Evolutionary conservation across 1,140 invertebrate genomes (phyloP), one percentile per base, ranked within the genome.

Genomic region (Forficula auricularia): DNA sequence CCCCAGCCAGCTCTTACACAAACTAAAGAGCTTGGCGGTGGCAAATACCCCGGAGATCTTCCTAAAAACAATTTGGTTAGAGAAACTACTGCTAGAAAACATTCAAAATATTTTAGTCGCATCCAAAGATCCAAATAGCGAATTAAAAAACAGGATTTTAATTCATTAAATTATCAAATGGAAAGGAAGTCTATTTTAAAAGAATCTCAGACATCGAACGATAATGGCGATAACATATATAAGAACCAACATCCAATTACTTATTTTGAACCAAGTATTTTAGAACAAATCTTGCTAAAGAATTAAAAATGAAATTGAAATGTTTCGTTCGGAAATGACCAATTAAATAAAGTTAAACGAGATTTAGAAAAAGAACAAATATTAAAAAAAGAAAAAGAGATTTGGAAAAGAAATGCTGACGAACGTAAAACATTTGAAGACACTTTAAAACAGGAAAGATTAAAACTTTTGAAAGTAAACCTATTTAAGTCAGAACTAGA

Each of bases 261-360:
- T 20, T 37, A 30, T 16, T 36, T 13, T 16, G n/a, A 30, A n/a
- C 33, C 48, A 42, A 42, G 60, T 34, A 45, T 59, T 3, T 47
- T 79, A 39, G 75, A 72, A 54, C 64, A 57, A n/a, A 70, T 74
- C 43, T 55, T 81, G 1, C 49, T 61, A 38, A 74, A 80, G 54
- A 54, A 81, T 20, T 71, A 79, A 54, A 59, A 65, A 35, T 75
- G 81, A 63, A 79, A 81, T 39, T 65, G 72, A 45, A 71, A 66
- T 38, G 79, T 79, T 55, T 65, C 71, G 42, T 68, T 65, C 48
- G 73, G 80, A 59, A 80, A 77, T 57, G 45, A 57, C 6, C 65
- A 69, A 32, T 54, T 74, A 22, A 57, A 54, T 19, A 30, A 48
- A 3, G 50, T 61, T 30, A 49, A 56, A 33, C 49, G 57, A 38